Base-by-base conservation (phyloP, 2,888 invertebrate genomes). In the Melinaea menophilus region DNA sequence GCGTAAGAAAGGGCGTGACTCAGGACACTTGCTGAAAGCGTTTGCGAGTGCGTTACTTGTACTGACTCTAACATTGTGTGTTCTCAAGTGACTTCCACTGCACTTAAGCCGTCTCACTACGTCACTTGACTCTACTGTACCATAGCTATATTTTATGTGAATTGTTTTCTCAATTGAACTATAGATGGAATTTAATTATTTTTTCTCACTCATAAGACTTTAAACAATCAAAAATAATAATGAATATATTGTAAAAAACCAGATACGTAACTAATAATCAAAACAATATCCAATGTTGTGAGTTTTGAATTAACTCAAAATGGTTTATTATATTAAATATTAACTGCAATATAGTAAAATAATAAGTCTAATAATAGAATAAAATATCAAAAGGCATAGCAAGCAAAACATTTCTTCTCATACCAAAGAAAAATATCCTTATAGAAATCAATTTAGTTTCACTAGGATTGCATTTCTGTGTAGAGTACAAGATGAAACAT, bases 401-500 rank as follows among this genome's bases (percentile, higher is more conserved):
- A 60, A 51, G 12, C 54, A 9, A 41, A 41, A 33, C 31, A 56
- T 56, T 56, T 60, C 34, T 33, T 58, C 1, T 58, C 46, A 22
- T 46, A 46, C 46, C 13, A 58, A 59, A 61, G 59, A 59, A 62
- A 62, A 56, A 59, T 51, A 57, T 61, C 56, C 47, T 35, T 62
- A 62, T 57, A 59, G 57, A 56, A 59, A 65, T 65, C 65, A 65
- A 62, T 65, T 65, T 65, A 62, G 57, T 65, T 65, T 57, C 56
- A 62, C 62, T 59, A 65, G 59, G 57, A 65, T 65, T 59, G 65
- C 65, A 62, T 62, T 65, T 59, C 62, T 56, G 37, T 33, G 58
- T 64, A 61, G 61, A 64, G 61, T 64, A 61, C 61, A 56, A 58
- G 61, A 48, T 46, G 51, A 58, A 67, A 58, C 58, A 67, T 62